phyloP scores from a whole-genome alignment of 2,888 invertebrate species.

The Lasioglossum malachurum region DNA sequence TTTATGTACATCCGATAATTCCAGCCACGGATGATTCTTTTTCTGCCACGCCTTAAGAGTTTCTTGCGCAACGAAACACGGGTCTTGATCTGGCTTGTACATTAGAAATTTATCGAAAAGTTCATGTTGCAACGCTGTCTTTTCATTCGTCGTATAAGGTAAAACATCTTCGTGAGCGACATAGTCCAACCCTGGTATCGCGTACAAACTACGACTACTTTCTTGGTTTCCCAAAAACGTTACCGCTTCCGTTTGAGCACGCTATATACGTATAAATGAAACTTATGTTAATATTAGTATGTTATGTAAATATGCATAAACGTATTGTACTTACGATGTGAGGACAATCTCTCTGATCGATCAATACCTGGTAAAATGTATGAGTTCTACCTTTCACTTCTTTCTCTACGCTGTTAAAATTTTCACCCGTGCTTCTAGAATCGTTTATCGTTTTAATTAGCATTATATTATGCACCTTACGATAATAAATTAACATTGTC shows the following conservation, averaged over 20 bases:
- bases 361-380: conserved; percentile 98
- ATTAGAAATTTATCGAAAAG: conserved; percentile 97
- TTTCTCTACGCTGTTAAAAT: conserved; percentile 88
- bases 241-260: conserved; percentile 99
- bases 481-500: not conserved
- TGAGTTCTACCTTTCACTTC: conserved; percentile 96
- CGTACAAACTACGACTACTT: conserved; percentile 96
- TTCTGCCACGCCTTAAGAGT: conserved; percentile 98
- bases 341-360: conserved; percentile 98
- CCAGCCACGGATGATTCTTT: conserved; percentile 98
- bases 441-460: not conserved
- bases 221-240: conserved; percentile 99
- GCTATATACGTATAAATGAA: conserved; percentile 85
- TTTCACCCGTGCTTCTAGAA: conserved; percentile 78
- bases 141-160: conserved; percentile 96
- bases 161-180: conserved; percentile 99
- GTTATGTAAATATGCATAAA: not conserved
- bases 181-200: conserved; percentile 98
- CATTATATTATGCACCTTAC: not conserved
- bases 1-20: conserved; percentile 97
- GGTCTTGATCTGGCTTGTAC: conserved; percentile 93
- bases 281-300: not conserved
- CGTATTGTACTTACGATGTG: conserved; percentile 91
- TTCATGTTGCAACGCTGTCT: conserved; percentile 96
- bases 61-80: conserved; percentile 95